phyloP scores from a whole-genome alignment of 2,888 invertebrate species.

The Caradrina kadenii region DNA sequence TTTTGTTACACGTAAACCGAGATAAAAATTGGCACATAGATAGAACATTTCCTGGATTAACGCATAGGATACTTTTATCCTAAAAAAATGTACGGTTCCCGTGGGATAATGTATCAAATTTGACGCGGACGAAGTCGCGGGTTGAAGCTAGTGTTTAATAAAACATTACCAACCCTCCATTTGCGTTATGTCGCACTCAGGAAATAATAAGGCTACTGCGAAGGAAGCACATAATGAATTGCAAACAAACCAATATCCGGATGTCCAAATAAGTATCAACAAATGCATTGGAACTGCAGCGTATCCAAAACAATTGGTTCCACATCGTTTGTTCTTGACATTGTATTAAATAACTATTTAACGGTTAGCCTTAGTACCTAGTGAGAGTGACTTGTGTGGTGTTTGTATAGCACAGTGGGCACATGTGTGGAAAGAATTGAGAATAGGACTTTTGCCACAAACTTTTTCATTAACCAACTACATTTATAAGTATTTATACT shows the following conservation, averaged over 20 bases:
- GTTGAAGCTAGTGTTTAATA: background rate
- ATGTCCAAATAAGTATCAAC: conserved; percentile 51
- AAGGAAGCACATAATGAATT: conserved; percentile 40
- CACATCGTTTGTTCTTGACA: conserved; percentile 20
- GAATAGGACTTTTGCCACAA: too few species aligned
- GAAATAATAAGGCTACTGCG: conserved; percentile 9
- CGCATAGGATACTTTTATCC: too few species aligned
- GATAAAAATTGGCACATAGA: too few species aligned
- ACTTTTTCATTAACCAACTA: too few species aligned
- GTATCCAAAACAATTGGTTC: conserved; percentile 51
- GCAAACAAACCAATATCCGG: conserved; percentile 53
- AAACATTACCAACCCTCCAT: background rate
- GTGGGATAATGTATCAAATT: too few species aligned
- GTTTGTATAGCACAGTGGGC: background rate
- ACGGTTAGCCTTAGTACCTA: background rate
- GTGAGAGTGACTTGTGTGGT: background rate
- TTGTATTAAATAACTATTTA: conserved; percentile 22
- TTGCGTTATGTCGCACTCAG: background rate
- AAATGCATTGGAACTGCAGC: conserved; percentile 35
- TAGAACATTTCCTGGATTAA: too few species aligned
- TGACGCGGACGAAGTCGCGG: too few species aligned
- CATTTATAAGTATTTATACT: too few species aligned
- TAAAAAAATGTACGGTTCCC: too few species aligned
- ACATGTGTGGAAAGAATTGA: background rate
- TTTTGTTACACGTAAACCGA: too few species aligned